Evolutionary conservation across 2,113 vertebrate species (phyloP).

Genomic region (Gymnarchus niloticus): DNA sequence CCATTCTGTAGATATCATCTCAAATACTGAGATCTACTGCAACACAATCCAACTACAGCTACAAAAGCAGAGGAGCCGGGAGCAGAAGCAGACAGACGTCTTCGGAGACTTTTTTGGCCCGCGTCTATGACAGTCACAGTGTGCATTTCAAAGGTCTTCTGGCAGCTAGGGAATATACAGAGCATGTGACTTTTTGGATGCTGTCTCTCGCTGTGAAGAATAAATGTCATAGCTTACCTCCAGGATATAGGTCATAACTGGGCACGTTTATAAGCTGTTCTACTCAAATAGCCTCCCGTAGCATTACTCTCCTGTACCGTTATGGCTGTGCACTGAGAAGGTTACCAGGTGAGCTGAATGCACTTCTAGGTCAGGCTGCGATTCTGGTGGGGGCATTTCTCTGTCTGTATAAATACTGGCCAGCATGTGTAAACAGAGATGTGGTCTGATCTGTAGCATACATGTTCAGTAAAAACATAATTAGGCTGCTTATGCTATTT

Average conservation of each 20-base stretch:
- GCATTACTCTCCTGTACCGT: not conserved
- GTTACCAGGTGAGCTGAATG: not conserved
- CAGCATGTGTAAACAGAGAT: not conserved
- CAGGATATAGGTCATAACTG: not conserved
- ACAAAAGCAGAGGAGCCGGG: not conserved
- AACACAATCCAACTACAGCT: not conserved
- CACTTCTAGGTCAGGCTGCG: not conserved
- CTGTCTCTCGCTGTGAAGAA: too few relatives aligned
- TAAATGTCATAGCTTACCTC: too few relatives aligned
- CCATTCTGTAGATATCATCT: not conserved
- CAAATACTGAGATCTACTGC: not conserved
- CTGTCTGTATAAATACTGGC: not conserved
- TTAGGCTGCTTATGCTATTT: not conserved
- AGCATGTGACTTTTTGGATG: too few relatives aligned
- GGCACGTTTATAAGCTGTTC: not conserved
- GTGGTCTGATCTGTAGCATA: not conserved
- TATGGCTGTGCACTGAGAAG: not conserved
- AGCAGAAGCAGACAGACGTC: not conserved
- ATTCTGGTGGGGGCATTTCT: not conserved
- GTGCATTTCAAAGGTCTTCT: not conserved
- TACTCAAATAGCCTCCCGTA: too few relatives aligned
- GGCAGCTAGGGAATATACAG: not conserved
- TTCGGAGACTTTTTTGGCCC: not conserved
- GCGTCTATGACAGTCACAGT: not conserved
- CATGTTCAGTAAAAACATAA: not conserved